Percentiles rank a stretch among this genome's conserved stretches.
Evolutionary conservation across 2,113 vertebrate species (phyloP).

Genomic region (Rhinolophus ferrumequinum): DNA sequence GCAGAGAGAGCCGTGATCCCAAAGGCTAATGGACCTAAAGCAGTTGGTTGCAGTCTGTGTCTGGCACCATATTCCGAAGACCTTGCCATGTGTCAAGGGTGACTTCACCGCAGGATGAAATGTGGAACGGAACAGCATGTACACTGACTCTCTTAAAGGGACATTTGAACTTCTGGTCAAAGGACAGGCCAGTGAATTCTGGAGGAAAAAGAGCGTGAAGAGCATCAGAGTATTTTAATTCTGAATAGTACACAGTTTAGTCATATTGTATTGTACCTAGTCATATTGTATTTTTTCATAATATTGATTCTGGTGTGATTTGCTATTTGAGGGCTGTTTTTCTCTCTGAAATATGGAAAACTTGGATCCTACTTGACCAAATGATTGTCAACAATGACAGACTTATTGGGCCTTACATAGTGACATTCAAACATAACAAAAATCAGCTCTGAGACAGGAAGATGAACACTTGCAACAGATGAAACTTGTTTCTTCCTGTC

Average conservation of each 20-base stretch:
- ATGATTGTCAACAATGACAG: constrained; percentile 55
- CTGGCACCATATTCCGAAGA: constrained; percentile 6
- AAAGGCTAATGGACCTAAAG: constrained; percentile 52
- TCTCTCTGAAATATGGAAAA: constrained; percentile 61
- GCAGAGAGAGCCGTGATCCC: constrained; percentile 28
- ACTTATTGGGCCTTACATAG: constrained; percentile 41
- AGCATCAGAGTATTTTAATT: constrained; percentile 20
- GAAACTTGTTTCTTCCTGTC: not conserved
- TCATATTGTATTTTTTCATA: constrained; percentile 55
- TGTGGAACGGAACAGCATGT: not conserved
- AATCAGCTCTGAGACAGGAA: not conserved
- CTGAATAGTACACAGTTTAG: not conserved
- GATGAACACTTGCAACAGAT: not conserved
- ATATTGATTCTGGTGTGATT: constrained; percentile 57
- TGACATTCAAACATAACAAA: constrained; percentile 35
- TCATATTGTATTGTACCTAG: constrained; percentile 39
- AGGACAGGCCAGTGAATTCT: not conserved
- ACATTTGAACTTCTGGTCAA: constrained; percentile 12
- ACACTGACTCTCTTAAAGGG: not conserved
- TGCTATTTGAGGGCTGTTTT: constrained; percentile 11
- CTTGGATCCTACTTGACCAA: constrained; percentile 61
- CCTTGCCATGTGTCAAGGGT: constrained; percentile 57
- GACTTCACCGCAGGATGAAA: not conserved
- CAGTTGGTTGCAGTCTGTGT: constrained; percentile 32
- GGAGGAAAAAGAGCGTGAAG: not conserved